Evolutionary conservation across 2,888 invertebrate species (phyloP).

Genomic region (Neria commutata): DNA sequence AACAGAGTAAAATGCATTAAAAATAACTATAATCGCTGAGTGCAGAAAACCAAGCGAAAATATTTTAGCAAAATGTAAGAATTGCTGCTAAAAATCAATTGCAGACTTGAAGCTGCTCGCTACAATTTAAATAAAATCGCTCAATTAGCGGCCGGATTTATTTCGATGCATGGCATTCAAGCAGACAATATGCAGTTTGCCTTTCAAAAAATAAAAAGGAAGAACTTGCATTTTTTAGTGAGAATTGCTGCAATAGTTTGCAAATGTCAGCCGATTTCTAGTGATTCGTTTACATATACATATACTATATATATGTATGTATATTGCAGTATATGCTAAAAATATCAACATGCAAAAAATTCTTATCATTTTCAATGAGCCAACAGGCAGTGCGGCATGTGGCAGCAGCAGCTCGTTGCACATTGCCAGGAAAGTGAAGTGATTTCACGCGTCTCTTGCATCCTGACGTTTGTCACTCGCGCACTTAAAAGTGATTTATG

Average conservation of each 20-base stretch:
- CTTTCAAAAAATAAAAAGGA: background rate
- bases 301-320: background rate
- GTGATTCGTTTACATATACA: background rate
- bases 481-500: conserved; percentile 59
- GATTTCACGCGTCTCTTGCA: background rate
- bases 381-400: background rate
- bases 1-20: too few species aligned
- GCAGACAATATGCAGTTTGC: too few species aligned
- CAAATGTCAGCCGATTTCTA: background rate
- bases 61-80: too few species aligned
- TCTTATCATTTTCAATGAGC: background rate
- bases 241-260: background rate
- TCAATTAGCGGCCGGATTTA: too few species aligned
- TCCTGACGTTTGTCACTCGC: conserved; percentile 54
- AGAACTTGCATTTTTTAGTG: background rate
- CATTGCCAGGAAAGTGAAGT: background rate
- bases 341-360: conserved; percentile 1
- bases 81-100: too few species aligned
- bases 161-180: too few species aligned
- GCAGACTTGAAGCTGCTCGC: too few species aligned
- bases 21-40: too few species aligned
- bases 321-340: background rate
- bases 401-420: background rate
- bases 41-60: too few species aligned
- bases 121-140: too few species aligned